A percentile compares a stretch with the other conserved stretches of the same genome.
phyloP scores from a whole-genome alignment of 2,113 vertebrate genomes.

The Pseudopipra pipra region DNA sequence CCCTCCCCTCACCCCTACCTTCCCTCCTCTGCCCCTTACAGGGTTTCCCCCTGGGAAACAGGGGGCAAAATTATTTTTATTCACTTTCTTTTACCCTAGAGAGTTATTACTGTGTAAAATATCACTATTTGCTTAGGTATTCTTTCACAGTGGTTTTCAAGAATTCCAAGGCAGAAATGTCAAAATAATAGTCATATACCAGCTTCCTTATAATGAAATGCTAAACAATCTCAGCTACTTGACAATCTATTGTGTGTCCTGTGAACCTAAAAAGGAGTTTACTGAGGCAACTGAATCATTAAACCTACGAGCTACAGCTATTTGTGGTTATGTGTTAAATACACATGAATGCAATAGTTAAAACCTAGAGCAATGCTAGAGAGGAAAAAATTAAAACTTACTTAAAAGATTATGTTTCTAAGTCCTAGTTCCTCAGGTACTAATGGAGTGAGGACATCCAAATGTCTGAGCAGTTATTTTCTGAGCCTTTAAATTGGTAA shows the following conservation, averaged over 20 bases:
- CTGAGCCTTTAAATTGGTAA: background rate
- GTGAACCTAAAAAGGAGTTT: background rate
- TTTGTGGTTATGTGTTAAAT: background rate
- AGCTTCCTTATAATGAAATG: background rate
- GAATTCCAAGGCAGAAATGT: slow-evolving; percentile 1
- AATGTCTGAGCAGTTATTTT: background rate
- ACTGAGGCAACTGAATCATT: background rate
- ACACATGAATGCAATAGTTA: background rate
- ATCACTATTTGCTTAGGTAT: slow-evolving; percentile 29
- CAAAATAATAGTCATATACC: slow-evolving; percentile 44
- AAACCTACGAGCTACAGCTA: background rate
- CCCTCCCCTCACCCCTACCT: background rate
- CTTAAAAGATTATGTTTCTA: background rate
- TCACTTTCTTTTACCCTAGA: slow-evolving; percentile 27
- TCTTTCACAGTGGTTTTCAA: background rate
- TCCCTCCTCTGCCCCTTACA: rapidly evolving
- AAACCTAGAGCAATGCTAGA: background rate
- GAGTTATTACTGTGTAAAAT: background rate
- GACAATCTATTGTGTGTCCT: background rate
- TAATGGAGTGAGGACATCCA: background rate
- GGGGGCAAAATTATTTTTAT: slow-evolving; percentile 4
- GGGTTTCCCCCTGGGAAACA: background rate
- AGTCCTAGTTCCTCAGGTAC: background rate
- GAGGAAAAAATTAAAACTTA: background rate
- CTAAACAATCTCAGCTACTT: background rate